Conservation (phyloP, 30 jellyfish, hydroid and myxozoan species). For the Hydra vulgaris region DNA sequence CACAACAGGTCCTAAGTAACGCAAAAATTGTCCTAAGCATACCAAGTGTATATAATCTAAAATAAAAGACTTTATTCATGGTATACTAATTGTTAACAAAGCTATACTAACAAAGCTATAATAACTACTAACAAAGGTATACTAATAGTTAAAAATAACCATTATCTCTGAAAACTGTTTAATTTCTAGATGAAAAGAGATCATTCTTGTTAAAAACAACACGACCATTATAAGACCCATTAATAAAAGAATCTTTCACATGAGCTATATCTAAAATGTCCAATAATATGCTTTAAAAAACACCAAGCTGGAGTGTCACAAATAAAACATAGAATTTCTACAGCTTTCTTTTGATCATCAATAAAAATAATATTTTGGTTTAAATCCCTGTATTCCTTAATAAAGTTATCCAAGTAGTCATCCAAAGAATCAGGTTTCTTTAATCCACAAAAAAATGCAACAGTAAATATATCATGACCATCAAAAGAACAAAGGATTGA, state of each 20-base stretch:
- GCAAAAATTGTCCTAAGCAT: conserved; percentile 35
- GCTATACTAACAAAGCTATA: not conserved
- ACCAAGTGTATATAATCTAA: conserved; percentile 23
- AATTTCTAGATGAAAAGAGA: not conserved
- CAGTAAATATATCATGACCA: not conserved
- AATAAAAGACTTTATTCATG: conserved; percentile 10
- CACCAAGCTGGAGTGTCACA: not conserved
- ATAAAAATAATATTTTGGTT: too few species aligned
- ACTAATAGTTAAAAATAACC: too few species aligned
- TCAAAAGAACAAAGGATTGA: conserved; percentile 10
- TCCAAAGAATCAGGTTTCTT: not conserved
- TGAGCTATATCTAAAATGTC: conserved; percentile 28
- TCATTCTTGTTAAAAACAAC: conserved; percentile 15
- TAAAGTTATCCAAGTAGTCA: not conserved
- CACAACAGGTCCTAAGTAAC: conserved; percentile 40
- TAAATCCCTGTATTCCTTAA: not conserved
- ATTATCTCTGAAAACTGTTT: conserved; percentile 1
- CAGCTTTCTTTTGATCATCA: not conserved
- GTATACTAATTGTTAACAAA: not conserved
- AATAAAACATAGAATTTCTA: not conserved
- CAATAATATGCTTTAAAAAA: not conserved
- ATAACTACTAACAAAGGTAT: too few species aligned
- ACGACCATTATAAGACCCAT: conserved; percentile 28
- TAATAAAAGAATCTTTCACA: conserved; percentile 30
- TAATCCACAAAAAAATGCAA: not conserved